Base-by-base conservation (phyloP, 1,140 invertebrate genomes). In the Calosoma granatense region DNA sequence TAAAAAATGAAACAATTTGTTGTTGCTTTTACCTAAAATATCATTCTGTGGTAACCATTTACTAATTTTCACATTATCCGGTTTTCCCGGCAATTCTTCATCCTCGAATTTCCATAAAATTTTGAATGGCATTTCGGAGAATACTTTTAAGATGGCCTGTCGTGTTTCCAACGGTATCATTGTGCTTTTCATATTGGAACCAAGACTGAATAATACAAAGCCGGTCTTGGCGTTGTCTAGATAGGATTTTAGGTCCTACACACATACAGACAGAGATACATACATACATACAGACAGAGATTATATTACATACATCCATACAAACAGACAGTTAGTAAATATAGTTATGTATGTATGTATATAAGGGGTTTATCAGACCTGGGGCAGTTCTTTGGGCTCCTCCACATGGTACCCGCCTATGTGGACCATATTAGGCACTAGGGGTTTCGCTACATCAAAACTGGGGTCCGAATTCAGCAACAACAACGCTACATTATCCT, bases 31-130 rank as follows among this genome's bases (percentile, higher is more conserved):
- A 76, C 79, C 79, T 59, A 84, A 67, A 56, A 84, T 63, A 64
- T 82, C 78, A 60, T 80, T 78, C 61, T 84, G 82, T 14, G 82
- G 81, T 52, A 82, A 71, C 82, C 82, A 80, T 22, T 65, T 66
- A 1, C 67, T 61, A 6, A 74, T 59, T 20, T 72, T 70, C 1
- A 82, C 72, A 64, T 82, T 81, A 1, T 70, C 63, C 9, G 78
- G 72, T 62, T 70, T 64, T 20, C 74, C 70, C 15, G 72, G 63
- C 22, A 74, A 65, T 2, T 69, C 69, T 1, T 73, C 71, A 20
- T 76, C 72, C 53, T 76, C 76, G 60, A 76, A 80, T 65, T 81
- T 82, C 78, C 79, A 82, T n/a, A 83, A 61, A 9, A 83, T 72
- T 54, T 73, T 72, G 56, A 73, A 74, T 20, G 76, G 73, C 14